Evolutionary conservation across 2,888 invertebrate genomes (phyloP), one percentile per base, ranked within the genome.

Genomic region (Erebia ligea): DNA sequence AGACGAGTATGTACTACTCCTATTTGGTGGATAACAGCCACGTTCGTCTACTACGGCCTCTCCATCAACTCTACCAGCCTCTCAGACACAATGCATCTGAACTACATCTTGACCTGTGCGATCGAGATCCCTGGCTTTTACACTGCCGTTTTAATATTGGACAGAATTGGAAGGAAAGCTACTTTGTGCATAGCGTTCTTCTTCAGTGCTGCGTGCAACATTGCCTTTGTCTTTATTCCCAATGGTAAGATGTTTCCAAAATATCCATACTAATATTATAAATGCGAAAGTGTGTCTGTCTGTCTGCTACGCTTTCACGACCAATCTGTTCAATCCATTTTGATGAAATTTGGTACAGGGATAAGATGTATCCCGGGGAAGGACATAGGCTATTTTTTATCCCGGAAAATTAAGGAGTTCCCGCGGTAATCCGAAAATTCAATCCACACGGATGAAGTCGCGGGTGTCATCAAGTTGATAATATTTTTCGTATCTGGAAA

Each of bases 41-140:
- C 96, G 0, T 95, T 97, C 77, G 95, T 97, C 13, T 97, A 96
- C 87, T 97, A 96, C 80, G 97, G 97, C 0, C 88, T 97, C 21
- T 96, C 96, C 17, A 92, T 97, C 74, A 97, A 96, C 87, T 95
- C 97, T 0, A 96, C 96, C 1, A 93, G 95, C 1, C 89, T 97
- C 50, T 95, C 95, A 6, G 96, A 96, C 25, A 95, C 96, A 80
- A 96, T 95, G 84, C 96, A 97, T 83, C 81, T 96, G 6, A 97
- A 97, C 87, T 97, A 80, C 81, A 96, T 97, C 61, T 81, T 95
- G 67, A 95, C 95, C 0, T 89, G 94, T 1, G 85, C 94, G 19
- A 94, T 96, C 21, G 97, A 97, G 85, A 95, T 97, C 72, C 97
- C 97, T 0, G 96, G 95, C 0, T 96, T 95, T 83, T 88, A 94